Conservation (phyloP, 2,113 vertebrate species). For the Hemiprocne comata region DNA sequence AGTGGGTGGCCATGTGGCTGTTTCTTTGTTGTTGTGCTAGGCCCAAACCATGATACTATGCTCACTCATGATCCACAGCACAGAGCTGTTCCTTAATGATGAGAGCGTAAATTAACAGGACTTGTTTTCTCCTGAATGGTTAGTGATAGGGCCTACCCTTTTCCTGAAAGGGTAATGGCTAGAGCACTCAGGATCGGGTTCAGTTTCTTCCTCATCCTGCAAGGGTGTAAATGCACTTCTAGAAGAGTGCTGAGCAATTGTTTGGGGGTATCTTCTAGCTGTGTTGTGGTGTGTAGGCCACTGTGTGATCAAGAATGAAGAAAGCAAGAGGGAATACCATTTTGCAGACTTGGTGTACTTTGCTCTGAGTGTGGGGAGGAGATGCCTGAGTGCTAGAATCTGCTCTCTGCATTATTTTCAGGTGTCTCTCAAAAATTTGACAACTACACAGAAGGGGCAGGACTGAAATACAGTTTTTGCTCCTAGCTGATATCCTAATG, state of each 20-base stretch:
- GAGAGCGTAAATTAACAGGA: neutral
- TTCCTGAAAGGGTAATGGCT: neutral
- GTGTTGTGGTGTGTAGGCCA: neutral
- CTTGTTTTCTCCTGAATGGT: neutral
- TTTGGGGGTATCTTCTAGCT: neutral
- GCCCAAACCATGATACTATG: too few relatives aligned
- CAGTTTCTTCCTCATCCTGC: neutral
- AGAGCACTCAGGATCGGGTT: fast-evolving
- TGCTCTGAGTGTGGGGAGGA: neutral
- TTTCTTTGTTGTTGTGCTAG: too few relatives aligned
- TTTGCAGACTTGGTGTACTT: neutral
- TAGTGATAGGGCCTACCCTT: neutral
- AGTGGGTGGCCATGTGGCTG: too few relatives aligned
- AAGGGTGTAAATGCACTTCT: neutral
- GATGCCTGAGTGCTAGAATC: fast-evolving
- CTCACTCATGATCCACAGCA: neutral
- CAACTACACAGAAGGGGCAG: neutral
- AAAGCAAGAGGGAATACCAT: neutral
- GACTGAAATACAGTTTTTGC: neutral
- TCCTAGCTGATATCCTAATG: neutral
- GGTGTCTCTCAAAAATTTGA: neutral
- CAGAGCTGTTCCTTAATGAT: neutral
- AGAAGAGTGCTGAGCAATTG: neutral
- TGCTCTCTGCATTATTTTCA: fast-evolving
- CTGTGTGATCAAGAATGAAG: neutral